phyloP scores from a whole-genome alignment of 2,797 vertebrate species.

The Trachurus trachurus region DNA sequence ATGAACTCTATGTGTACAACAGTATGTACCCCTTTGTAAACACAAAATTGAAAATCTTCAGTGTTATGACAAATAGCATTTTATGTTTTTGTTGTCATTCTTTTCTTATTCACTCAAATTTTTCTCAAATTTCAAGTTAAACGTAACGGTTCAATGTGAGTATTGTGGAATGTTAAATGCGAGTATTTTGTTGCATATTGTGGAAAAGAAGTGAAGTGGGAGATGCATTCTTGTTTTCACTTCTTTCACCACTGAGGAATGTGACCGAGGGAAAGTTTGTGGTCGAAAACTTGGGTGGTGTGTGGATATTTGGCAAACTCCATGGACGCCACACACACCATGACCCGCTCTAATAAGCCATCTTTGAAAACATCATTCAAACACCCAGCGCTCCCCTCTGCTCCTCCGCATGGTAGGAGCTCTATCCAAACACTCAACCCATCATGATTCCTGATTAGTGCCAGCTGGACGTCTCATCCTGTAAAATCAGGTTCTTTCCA shows the following conservation, averaged over 20 bases:
- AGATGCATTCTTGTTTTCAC: conserved; percentile 16
- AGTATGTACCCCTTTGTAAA: not conserved
- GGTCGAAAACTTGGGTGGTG: conserved; percentile 7
- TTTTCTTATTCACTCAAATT: too few species aligned
- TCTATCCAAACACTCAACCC: conserved; percentile 27
- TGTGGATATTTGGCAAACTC: conserved; percentile 16
- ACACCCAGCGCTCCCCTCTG: not conserved
- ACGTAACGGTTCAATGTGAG: not conserved
- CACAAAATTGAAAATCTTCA: not conserved
- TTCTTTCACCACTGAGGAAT: conserved; percentile 23
- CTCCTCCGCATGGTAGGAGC: not conserved
- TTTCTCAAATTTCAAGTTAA: too few species aligned
- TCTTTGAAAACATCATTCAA: conserved; percentile 29
- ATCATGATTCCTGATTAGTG: conserved; percentile 33
- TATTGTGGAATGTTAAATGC: not conserved
- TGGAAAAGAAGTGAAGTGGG: not conserved
- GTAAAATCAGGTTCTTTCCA: conserved; percentile 44
- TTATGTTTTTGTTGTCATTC: too few species aligned
- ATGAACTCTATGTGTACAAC: not conserved
- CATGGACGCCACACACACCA: not conserved
- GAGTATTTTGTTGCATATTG: not conserved
- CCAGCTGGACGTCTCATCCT: conserved; percentile 50
- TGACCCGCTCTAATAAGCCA: conserved; percentile 27
- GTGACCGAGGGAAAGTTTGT: not conserved
- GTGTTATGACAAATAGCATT: too few species aligned